A percentile compares a stretch with the other conserved stretches of the same genome.
Conservation (phyloP, 2,797 vertebrate genomes). For the Squalus acanthias region DNA sequence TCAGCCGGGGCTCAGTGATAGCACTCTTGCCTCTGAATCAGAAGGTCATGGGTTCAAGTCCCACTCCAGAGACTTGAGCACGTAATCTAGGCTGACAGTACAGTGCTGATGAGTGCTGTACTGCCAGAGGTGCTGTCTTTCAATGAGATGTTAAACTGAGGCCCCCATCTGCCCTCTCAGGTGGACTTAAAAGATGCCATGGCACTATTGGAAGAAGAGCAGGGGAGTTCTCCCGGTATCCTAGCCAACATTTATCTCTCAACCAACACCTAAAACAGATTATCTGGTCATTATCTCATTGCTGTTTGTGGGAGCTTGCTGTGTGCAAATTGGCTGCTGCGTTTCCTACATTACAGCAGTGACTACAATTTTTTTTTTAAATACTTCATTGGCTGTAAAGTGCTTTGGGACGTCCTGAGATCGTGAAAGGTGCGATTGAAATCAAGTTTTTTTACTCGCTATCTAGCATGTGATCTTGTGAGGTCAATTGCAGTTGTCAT, state of each 20-base stretch:
- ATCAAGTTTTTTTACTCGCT: not conserved
- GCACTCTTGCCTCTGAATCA: no score
- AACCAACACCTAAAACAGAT: not conserved
- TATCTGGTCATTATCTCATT: not conserved
- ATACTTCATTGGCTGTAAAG: not conserved
- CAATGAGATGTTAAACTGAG: not conserved
- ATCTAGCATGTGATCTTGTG: not conserved
- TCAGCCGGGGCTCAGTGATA: no score
- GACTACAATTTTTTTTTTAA: not conserved
- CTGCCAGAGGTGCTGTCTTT: no score
- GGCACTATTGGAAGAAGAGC: not conserved
- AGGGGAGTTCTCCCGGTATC: not conserved
- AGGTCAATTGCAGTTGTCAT: not conserved
- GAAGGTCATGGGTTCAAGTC: no score
- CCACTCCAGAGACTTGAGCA: no score
- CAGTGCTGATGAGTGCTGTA: no score
- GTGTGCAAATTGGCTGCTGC: not conserved
- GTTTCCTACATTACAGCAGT: not conserved
- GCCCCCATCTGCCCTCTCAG: not conserved
- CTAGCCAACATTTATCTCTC: not conserved
- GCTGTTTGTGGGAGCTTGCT: not conserved
- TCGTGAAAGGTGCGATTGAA: not conserved
- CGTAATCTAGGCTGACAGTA: no score
- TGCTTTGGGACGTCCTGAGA: not conserved
- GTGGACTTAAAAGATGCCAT: not conserved